Evolutionary conservation across 2,888 invertebrate genomes (phyloP), one percentile per base, ranked within the genome.

Genomic region (Dolomedes plantarius): DNA sequence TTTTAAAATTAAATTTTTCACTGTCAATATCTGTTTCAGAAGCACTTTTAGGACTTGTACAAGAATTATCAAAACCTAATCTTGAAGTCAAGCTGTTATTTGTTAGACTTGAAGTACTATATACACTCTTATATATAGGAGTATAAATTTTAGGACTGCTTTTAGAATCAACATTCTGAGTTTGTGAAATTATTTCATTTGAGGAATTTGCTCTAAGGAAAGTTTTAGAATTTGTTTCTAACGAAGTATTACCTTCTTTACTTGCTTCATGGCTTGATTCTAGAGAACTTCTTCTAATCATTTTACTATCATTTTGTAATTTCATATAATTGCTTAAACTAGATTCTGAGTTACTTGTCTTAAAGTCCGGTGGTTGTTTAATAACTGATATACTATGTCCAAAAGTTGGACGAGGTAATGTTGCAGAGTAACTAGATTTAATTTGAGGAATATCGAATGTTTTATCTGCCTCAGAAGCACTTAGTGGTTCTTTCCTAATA

Each of bases 401-500:
- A 56, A 80, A 71, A 27, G 75, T 32, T 23, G 75, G 74, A 9
- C 80, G 75, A 27, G 86, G 76, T 28, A 86, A 71, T 23, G 80
- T 68, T 56, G 13, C 39, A 27, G 78, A 32, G 39, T 85, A 77
- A 68, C 56, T 68, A 29, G 77, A 50, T 39, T 56, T 77, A 13
- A 85, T 73, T 29, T 72, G 67, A 29, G 83, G 65, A 41, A 77
- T 76, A 56, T 85, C 73, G 36, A 74, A 16, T 56, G 50, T 29
- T 39, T 32, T 81, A 5, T 31, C 9, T 7, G 67, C 67, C 23
- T 56, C 31, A 11, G 79, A 29, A n/a, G 73, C 1, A 27, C 6
- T 31, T 19, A 62, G 31, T 7, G 77, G 29, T 39, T 85, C 83
- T 27, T 50, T 77, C 31, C 73, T 77, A 16, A 29, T 69, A n/a